phyloP scores from a whole-genome alignment of 2,113 vertebrate genomes.

The Malurus alboscapulatus region DNA sequence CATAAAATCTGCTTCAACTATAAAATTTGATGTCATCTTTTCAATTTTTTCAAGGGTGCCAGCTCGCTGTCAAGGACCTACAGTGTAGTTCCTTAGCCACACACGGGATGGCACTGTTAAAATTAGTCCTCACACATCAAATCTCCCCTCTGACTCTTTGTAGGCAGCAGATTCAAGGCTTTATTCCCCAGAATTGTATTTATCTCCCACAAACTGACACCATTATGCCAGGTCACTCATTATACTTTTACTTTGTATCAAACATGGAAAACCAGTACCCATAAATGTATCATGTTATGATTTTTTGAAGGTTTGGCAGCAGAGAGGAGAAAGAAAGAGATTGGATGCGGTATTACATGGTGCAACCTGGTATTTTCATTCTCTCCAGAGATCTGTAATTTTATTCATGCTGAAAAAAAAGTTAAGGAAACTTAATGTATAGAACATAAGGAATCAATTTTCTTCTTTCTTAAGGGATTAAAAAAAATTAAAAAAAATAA shows the following conservation, averaged over 20 bases:
- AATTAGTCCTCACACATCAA: not conserved
- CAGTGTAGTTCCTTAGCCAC: constrained; percentile 3
- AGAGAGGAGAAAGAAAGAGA: not conserved
- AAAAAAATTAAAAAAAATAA: not conserved
- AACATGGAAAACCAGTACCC: not conserved
- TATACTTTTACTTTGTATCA: constrained; percentile 15
- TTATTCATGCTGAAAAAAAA: constrained; percentile 68
- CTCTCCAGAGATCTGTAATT: constrained; percentile 65
- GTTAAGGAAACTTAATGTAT: constrained; percentile 54
- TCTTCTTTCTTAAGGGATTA: not conserved
- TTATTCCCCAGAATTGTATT: not conserved
- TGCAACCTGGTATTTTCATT: constrained; percentile 64
- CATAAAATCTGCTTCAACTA: not conserved
- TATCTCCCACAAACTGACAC: constrained; percentile 1
- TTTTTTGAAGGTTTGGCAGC: constrained; percentile 59
- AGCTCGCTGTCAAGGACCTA: not conserved
- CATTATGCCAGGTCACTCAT: not conserved
- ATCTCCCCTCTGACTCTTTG: not conserved
- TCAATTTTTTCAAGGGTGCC: not conserved
- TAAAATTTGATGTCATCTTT: not conserved
- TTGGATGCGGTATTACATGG: not conserved
- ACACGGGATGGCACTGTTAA: constrained; percentile 64
- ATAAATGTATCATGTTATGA: constrained; percentile 8
- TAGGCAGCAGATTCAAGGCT: not conserved
- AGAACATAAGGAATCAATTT: constrained; percentile 74